Evolutionary conservation across 2,113 vertebrate species (phyloP), one percentile per base, ranked within the genome.

Genomic region (Mystacornis crossleyi): DNA sequence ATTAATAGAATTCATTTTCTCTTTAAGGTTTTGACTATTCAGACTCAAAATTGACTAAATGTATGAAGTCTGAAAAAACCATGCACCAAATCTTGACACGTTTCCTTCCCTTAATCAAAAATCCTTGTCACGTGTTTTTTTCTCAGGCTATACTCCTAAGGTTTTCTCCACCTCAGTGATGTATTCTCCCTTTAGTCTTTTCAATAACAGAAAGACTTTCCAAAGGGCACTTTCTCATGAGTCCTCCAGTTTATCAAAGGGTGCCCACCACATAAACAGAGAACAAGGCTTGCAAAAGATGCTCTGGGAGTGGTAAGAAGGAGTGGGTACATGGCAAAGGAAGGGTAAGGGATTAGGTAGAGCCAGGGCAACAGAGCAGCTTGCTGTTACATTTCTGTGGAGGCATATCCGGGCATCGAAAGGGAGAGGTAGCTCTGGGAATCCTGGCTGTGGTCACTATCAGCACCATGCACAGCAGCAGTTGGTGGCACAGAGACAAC

Each of bases 81-180:
- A 31, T 2, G 4, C 13, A 43, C 38, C 28, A 29, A 40, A 72
- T 55, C 53, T 57, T 72, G 48, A 69, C 15, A 48, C 10, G 18
- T 34, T 89, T 83, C 26, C 38, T 81, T 72, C 14, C 43, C 8
- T 53, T 75, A 53, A 48, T 61, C 9, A 72, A 69, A 82, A 86
- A 73, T 10, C 13, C 21, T 51, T 74, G 21, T 71, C 9, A 10
- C 2, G 0, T 42, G 4, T 1, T 8, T 26, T 69, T 71, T 54
- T 38, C n/a, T 73, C 47, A 48, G 43, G 58, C 6, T 79, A 5
- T n/a, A 38, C 36, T 81, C 60, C 64, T 18, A 14, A 74, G 18
- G 29, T 24, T 94, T 88, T 36, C 12, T 31, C 24, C 38, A 65
- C 21, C n/a, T 79, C 7, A 8, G 7, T 4, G 10, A 14, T 55